These are phyloP conservation scores for Phoenicopterus ruber DNA, from an alignment of 2,113 vertebrate genomes.

Conservation along the genomic window DNA sequence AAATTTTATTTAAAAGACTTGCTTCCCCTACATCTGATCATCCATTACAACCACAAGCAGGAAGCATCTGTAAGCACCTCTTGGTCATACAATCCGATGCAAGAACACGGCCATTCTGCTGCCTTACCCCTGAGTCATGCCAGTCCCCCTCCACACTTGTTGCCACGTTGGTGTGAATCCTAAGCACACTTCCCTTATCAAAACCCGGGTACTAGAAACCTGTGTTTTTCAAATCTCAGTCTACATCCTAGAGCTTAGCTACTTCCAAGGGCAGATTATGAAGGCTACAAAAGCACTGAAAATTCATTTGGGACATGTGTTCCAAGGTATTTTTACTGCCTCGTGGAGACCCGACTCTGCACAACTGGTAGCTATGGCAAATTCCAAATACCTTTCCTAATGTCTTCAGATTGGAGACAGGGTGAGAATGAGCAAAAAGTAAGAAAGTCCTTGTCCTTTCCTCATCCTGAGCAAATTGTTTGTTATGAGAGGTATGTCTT, in stretches of 20 bases:
- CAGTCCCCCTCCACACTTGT: not conserved
- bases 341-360: not conserved
- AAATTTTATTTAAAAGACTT: not conserved
- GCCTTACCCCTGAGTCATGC: not conserved
- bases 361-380: not conserved
- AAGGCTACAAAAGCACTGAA: not conserved
- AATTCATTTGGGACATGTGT: not conserved
- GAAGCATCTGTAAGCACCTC: not conserved
- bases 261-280: not conserved
- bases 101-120: not conserved
- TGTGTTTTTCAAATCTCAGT: not conserved
- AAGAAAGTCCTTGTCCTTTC: not conserved
- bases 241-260: not conserved
- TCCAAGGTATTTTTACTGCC: not conserved
- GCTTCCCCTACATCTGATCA: not conserved
- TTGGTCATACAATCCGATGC: not conserved
- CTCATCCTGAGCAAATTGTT: constrained; percentile 50
- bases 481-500: constrained; percentile 57
- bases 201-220: not conserved
- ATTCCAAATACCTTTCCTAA: not conserved
- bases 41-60: not conserved
- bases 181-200: not conserved
- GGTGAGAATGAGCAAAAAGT: not conserved
- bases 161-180: not conserved
- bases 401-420: not conserved